Evolutionary conservation across 2,797 vertebrate genomes (phyloP), one percentile per base, ranked within the genome.

Genomic region (Phrynocephalus guinanensis): DNA sequence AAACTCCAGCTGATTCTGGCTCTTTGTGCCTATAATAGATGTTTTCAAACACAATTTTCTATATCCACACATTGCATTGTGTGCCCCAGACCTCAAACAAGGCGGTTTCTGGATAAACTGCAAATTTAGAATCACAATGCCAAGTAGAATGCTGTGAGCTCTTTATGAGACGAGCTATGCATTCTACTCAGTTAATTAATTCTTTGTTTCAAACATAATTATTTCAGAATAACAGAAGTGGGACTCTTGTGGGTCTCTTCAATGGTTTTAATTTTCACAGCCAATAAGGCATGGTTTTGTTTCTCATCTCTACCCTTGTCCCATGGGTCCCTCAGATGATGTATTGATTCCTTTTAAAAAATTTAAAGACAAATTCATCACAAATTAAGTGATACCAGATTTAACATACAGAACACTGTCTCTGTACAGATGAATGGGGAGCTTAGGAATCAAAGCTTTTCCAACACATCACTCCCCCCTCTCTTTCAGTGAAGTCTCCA

Each of bases 311-410:
- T 72, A 81, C 87, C 67, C 30, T 24, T 20, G 18, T 76, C 71
- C 60, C 84, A 82, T 16, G 79, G 83, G 78, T 38, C 16, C 18
- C 78, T 50, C 28, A 16, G 67, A 82, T 82, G 71, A 85, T 71
- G 56, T 52, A 71, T 5, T 71, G 83, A 70, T 66, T 85, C 85
- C 92, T 92, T 90, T 90, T 93, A 91, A 68, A 80, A 48, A 38
- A 18, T n/a, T 50, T 81, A 82, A 85, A 52, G 67, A 85, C n/a
- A 77, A 70, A 82, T 78, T 76, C 66, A 33, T 38, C 48, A 44
- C 94, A 95, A 95, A 95, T 94, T 93, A 92, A 93, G 92, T 93
- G 88, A 92, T 93, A 93, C 92, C 90, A 93, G 94, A 95, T 94
- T 95, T 94, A 91, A 92, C 91, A 93, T 91, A 93, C 91, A 93